These are phyloP conservation scores for Agrotis ipsilon DNA, from an alignment of 2,888 invertebrate genomes.

Conservation along the genomic window DNA sequence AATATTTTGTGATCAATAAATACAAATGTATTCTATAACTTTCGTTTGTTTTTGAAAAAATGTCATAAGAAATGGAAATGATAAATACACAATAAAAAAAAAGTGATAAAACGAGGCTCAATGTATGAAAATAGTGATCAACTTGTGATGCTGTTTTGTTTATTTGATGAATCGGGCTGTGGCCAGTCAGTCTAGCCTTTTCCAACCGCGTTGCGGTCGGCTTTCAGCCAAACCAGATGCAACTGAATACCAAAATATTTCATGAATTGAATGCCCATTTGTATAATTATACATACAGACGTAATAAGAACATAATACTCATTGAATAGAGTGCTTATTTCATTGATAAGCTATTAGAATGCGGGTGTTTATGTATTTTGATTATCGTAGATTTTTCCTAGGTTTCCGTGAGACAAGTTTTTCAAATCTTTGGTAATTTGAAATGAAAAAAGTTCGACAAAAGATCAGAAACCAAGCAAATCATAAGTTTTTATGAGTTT, in stretches of 20 bases:
- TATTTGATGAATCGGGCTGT: too few species aligned
- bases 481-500: too few species aligned
- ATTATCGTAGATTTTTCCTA: constrained; percentile 13
- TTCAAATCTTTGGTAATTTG: too few species aligned
- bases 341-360: constrained; percentile 27
- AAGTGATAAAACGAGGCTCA: too few species aligned
- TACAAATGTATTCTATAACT: neutral
- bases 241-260: neutral
- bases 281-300: constrained; percentile 3
- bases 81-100: too few species aligned
- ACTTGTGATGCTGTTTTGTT: too few species aligned
- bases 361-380: constrained; percentile 16
- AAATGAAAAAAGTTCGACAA: too few species aligned
- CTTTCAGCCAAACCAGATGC: neutral
- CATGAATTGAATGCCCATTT: neutral
- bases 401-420: too few species aligned
- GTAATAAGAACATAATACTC: constrained; percentile 11
- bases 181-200: too few species aligned
- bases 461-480: too few species aligned
- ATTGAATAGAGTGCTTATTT: constrained; percentile 18
- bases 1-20: neutral
- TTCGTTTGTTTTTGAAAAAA: neutral
- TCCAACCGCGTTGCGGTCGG: neutral
- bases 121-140: too few species aligned
- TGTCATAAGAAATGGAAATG: too few species aligned